Conservation (phyloP, 2,797 vertebrate genomes). For the Scyliorhinus canicula region DNA sequence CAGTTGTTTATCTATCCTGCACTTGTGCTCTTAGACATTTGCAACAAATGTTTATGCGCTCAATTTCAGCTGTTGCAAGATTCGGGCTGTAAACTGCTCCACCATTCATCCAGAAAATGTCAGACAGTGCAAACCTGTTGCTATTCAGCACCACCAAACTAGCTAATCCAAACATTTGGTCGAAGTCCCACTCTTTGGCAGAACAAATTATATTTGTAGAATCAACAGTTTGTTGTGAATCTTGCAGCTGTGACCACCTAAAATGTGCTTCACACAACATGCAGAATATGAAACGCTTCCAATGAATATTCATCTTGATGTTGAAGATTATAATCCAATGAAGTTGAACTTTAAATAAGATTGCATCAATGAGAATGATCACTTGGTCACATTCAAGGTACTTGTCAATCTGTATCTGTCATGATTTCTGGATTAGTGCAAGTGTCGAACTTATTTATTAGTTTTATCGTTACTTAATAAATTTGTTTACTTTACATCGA, state of each 20-base stretch:
- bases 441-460: no score
- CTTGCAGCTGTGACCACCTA: slow-evolving; percentile 80
- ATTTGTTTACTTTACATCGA: no score
- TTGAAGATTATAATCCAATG: slow-evolving; percentile 95
- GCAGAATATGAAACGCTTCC: slow-evolving; percentile 88
- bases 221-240: slow-evolving; percentile 70
- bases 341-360: slow-evolving; percentile 89
- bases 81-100: slow-evolving; percentile 65
- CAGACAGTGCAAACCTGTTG: slow-evolving; percentile 66
- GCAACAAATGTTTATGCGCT: slow-evolving; percentile 36
- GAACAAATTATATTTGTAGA: slow-evolving; percentile 92
- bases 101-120: slow-evolving; percentile 72
- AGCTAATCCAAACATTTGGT: slow-evolving; percentile 81
- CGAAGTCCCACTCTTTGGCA: slow-evolving; percentile 96
- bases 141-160: slow-evolving; percentile 81
- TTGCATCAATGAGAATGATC: slow-evolving; percentile 90
- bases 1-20: neutral
- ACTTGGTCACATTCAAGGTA: slow-evolving; percentile 97
- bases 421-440: slow-evolving; percentile 82
- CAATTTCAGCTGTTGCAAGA: slow-evolving; percentile 61
- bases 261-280: slow-evolving; percentile 92
- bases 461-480: no score
- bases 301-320: slow-evolving; percentile 84
- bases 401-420: slow-evolving; percentile 93
- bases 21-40: neutral